Base-by-base conservation (phyloP, 1,140 invertebrate species). In the Argopecten irradians region DNA sequence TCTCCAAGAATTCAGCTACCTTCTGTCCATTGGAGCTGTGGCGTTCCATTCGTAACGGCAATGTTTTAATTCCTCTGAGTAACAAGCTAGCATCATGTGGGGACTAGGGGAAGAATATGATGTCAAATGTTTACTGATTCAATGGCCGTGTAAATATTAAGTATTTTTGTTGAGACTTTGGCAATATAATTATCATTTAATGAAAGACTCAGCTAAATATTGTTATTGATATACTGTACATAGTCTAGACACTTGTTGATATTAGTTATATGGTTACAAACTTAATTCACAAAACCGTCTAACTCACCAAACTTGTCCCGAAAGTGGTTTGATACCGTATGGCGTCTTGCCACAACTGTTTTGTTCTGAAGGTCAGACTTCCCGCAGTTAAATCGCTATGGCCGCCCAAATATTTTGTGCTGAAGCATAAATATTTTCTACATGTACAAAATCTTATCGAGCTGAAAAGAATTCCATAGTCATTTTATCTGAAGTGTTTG, bases 301-400 rank as follows among this genome's bases (percentile, higher is more conserved):
- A 11, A 16, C 87, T 83, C 87, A 93, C 93, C 91, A 43, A 71
- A 84, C 91, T 98, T 98, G 98, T 99, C 98, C 33, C 99, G 97
- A 88, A 99, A 97, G 96, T 99, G 98, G 0, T 98, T 97, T 99
- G 98, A 0, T 98, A 93, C 86, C 92, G 86, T 85, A 93, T 93
- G 36, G 94, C 86, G 2, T 88, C 89, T 83, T 93, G 97, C 96
- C 39, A 97, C 85, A 93, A 98, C 95, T 43, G 97, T 97, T 89
- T 97, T 96, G 96, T 99, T 97, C 46, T 97, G 96, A 96, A 98
- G 97, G 32, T 97, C 96, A 82, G 96, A 96, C 93, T 97, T 7
- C 99, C 99, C 98, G 99, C 99, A 2, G 99, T 97, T 33, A 99
- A 97, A 96, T 99, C 99, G 0, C 98, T 97, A 95, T 99, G 99